Conservation (phyloP, 2,888 invertebrate species). For the Onthophagus sagittarius region DNA sequence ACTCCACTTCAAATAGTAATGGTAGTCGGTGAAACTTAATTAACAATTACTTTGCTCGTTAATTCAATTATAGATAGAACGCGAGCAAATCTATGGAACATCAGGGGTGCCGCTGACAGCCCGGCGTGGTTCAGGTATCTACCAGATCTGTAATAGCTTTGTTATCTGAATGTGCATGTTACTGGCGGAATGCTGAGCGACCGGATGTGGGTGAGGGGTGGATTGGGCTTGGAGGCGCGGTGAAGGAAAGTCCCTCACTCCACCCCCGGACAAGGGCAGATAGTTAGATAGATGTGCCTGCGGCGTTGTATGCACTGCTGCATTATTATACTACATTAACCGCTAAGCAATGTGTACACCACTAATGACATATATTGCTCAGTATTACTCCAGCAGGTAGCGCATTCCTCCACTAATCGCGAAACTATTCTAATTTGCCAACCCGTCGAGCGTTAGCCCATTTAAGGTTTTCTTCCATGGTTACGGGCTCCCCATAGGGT, state of each 20-base stretch:
- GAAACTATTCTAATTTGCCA: conserved; percentile 13
- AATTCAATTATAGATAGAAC: conserved; percentile 35
- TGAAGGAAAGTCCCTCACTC: conserved; percentile 19
- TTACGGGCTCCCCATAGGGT: not conserved
- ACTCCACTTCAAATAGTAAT: conserved; percentile 18
- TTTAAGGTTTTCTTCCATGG: not conserved
- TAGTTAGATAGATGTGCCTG: conserved; percentile 29
- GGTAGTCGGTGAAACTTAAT: conserved; percentile 32
- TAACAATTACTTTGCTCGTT: conserved; percentile 36
- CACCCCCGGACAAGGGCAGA: conserved; percentile 27
- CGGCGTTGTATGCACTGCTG: conserved; percentile 26
- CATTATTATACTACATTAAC: conserved; percentile 29
- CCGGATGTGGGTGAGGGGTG: conserved; percentile 11
- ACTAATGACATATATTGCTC: conserved; percentile 25
- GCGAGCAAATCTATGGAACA: conserved; percentile 35
- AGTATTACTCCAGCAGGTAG: conserved; percentile 14
- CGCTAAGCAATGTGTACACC: conserved; percentile 25
- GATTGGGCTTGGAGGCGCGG: conserved; percentile 4
- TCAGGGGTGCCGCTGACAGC: conserved; percentile 37
- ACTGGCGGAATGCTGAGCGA: conserved; percentile 30
- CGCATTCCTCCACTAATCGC: conserved; percentile 18
- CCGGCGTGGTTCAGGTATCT: conserved; percentile 40
- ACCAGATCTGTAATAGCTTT: conserved; percentile 37
- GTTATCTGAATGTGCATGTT: conserved; percentile 36
- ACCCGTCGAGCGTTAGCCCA: not conserved